A percentile compares a stretch with the other conserved stretches of the same genome.
Evolutionary conservation across 2,888 invertebrate species (phyloP).

Genomic region (Drosophila nr. fundita): DNA sequence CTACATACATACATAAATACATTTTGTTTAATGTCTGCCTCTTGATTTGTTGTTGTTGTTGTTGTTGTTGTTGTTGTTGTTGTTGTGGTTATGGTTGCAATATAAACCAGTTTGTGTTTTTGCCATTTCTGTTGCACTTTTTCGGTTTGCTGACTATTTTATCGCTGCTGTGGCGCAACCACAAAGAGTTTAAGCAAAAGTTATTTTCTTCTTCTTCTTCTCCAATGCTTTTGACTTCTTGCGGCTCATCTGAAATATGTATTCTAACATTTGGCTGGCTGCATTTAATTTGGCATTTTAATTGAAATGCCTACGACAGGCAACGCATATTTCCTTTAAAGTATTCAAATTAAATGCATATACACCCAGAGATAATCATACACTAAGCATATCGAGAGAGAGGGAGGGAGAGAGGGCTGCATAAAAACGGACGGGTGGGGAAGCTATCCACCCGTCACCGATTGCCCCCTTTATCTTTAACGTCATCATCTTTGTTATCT

Average conservation of each 20-base stretch:
- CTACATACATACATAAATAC: conserved; percentile 15
- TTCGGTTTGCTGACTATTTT: conserved; percentile 13
- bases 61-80: conserved; percentile 3
- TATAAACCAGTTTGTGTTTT: conserved; percentile 62
- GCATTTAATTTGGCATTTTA: conserved; percentile 61
- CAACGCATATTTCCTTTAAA: conserved; percentile 49
- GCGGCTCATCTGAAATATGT: conserved; percentile 54
- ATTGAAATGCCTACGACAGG: conserved; percentile 68
- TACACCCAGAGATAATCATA: conserved; percentile 1
- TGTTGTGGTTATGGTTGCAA: conserved; percentile 52
- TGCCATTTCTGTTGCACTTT: conserved; percentile 38
- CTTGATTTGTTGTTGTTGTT: conserved; percentile 5
- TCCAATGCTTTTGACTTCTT: conserved; percentile 36
- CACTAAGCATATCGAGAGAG: not conserved
- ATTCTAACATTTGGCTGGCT: conserved; percentile 25
- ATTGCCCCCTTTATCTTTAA: conserved; percentile 8
- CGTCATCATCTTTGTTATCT: conserved; percentile 30
- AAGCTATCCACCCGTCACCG: not conserved
- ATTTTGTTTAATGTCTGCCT: conserved; percentile 18
- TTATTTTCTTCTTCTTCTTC: conserved; percentile 21
- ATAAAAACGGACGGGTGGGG: not conserved
- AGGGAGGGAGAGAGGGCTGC: not conserved
- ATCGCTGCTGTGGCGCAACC: conserved; percentile 43
- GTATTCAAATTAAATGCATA: conserved; percentile 71
- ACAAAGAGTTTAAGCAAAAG: conserved; percentile 71